phyloP scores from a whole-genome alignment of 2,113 vertebrate species.

The Sminthopsis crassicaudata region DNA sequence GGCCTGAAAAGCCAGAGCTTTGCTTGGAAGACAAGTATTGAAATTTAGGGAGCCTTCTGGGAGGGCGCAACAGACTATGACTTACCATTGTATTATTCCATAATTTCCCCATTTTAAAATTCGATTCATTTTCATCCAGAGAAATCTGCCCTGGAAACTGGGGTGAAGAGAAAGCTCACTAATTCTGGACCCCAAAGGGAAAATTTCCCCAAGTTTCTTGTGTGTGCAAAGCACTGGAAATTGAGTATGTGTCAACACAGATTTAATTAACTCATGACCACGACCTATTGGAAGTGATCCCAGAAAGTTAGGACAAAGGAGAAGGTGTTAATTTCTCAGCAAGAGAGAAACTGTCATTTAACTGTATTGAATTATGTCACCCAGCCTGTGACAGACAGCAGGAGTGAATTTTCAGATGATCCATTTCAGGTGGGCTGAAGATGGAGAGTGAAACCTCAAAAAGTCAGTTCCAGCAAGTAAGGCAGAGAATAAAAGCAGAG shows the following conservation, averaged over 20 bases:
- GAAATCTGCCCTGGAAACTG: slow-evolving; percentile 60
- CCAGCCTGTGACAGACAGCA: slow-evolving; percentile 45
- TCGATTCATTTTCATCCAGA: slow-evolving; percentile 31
- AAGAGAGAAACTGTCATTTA: slow-evolving; percentile 78
- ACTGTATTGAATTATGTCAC: slow-evolving; percentile 70
- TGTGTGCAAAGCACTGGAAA: slow-evolving; percentile 76
- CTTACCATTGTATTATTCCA: slow-evolving; percentile 51
- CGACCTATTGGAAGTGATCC: slow-evolving; percentile 80
- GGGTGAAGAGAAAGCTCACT: slow-evolving; percentile 59
- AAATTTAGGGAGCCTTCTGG: slow-evolving; percentile 74
- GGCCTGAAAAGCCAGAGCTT: slow-evolving; percentile 76
- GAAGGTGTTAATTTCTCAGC: slow-evolving; percentile 80
- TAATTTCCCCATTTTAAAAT: slow-evolving; percentile 64
- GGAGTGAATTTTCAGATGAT: slow-evolving; percentile 47
- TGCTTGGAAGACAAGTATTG: slow-evolving; percentile 74
- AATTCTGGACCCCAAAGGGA: slow-evolving; percentile 64
- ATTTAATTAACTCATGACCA: slow-evolving; percentile 82
- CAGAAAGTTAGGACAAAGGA: slow-evolving; percentile 81
- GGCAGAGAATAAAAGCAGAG: neutral
- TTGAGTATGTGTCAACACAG: slow-evolving; percentile 81
- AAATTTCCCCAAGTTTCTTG: slow-evolving; percentile 77
- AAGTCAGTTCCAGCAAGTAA: slow-evolving; percentile 21
- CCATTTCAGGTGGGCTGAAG: slow-evolving; percentile 65
- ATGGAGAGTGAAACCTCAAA: slow-evolving; percentile 64
- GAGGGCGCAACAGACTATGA: slow-evolving; percentile 66